Percentiles rank a stretch among this genome's conserved stretches.
Evolutionary conservation across 1,140 invertebrate species (phyloP).

Genomic region (Bradysia coprophila): DNA sequence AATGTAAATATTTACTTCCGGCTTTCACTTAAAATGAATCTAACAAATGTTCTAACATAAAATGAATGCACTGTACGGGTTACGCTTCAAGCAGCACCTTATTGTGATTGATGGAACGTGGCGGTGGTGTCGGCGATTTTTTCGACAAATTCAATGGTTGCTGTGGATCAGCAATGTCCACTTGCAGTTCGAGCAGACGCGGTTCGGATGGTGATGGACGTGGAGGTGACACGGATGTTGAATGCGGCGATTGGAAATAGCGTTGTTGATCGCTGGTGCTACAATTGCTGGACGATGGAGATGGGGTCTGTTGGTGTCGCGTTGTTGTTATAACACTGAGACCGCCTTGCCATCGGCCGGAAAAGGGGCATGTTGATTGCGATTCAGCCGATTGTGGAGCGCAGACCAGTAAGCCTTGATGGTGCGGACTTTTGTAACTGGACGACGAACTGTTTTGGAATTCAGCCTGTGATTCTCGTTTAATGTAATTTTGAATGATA

Average conservation of each 20-base stretch:
- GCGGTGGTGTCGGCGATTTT: constrained; percentile 65
- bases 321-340: constrained; percentile 27
- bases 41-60: neutral
- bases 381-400: constrained; percentile 6
- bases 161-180: constrained; percentile 60
- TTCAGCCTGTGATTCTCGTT: constrained; percentile 33
- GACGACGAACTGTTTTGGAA: neutral
- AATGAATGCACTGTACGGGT: neutral
- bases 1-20: too few relatives aligned
- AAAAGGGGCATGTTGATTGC: constrained; percentile 18
- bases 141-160: constrained; percentile 75
- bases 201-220: constrained; percentile 21
- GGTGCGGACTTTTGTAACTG: neutral
- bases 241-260: constrained; percentile 22
- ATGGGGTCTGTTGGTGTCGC: constrained; percentile 19
- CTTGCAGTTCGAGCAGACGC: constrained; percentile 46
- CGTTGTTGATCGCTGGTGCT: constrained; percentile 10
- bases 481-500: constrained; percentile 77
- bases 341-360: constrained; percentile 14
- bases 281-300: constrained; percentile 13
- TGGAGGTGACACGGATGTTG: constrained; percentile 30
- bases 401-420: constrained; percentile 12
- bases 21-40: too few relatives aligned
- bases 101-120: constrained; percentile 11
- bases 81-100: neutral